Evolutionary conservation across 2,888 invertebrate genomes (phyloP), one percentile per base, ranked within the genome.

Genomic region (Pseudococcus jackbeardsleyi): DNA sequence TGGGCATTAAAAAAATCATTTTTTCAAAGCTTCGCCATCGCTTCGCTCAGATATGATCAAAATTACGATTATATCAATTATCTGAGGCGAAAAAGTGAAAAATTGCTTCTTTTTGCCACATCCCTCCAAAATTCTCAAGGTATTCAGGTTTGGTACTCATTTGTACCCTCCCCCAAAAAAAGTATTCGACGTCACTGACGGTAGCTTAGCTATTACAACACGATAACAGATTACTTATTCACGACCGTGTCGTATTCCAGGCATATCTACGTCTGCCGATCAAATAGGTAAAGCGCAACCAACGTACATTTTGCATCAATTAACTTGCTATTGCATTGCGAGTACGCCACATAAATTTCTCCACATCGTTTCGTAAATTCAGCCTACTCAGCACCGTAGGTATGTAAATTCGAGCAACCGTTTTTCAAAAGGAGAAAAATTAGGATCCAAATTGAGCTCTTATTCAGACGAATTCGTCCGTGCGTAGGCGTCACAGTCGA

Each of bases 401-500:
- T 54, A 54, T 54, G 54, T 54, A 54, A 54, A 54, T 54, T 54
- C 54, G 6, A 54, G 6, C 54, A n/a, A 54, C 54, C 54, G 54
- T 0, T n/a, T n/a, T 54, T 54, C n/a, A 54, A n/a, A n/a, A 54
- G n/a, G 15, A 54, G 54, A 54, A 54, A 54, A 54, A 54, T 54
- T 54, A 54, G 54, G 54, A 54, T 54, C n/a, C 54, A 54, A 54
- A n/a, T 54, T n/a, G 54, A 54, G n/a, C 54, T 54, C n/a, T 54
- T 54, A 54, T 54, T 54, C 54, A n/a, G n/a, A 54, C 12, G 12
- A 54, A 54, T n/a, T 54, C 54, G 54, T 50, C 4, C 48, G 15
- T 50, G 48, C n/a, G 54, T 54, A 54, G 54, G 54, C 54, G 54
- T 54, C 5, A n/a, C 54, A 17, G 4, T 8, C 54, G n/a, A 54